Evolutionary conservation across 2,888 invertebrate species (phyloP).

Genomic region (Steinernema hermaphroditum): DNA sequence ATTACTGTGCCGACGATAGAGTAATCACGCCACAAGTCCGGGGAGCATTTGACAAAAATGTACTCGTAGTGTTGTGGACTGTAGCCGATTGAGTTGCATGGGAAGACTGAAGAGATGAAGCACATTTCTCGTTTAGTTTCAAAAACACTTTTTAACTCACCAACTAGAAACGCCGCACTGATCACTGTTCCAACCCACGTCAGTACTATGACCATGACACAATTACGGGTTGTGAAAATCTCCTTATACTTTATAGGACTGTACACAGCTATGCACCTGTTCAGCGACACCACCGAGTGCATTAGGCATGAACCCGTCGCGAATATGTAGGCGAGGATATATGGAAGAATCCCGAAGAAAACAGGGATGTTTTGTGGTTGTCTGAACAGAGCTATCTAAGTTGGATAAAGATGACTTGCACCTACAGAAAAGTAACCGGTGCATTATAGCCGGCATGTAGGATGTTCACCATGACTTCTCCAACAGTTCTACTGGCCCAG

Average conservation of each 20-base stretch:
- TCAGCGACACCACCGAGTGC: conserved; percentile 21
- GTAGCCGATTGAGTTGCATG: conserved; percentile 16
- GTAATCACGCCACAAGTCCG: conserved; percentile 2
- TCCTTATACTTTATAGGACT: not conserved
- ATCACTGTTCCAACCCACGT: not conserved
- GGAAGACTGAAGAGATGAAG: not conserved
- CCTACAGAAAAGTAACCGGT: not conserved
- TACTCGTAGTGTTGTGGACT: conserved; percentile 19
- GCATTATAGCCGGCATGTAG: conserved; percentile 20
- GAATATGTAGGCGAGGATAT: conserved; percentile 9
- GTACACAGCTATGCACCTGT: conserved; percentile 15
- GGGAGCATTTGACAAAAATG: conserved; percentile 7
- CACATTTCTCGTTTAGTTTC: no score
- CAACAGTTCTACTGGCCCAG: conserved; percentile 9
- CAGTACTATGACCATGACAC: not conserved
- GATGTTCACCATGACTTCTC: not conserved
- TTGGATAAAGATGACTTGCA: not conserved
- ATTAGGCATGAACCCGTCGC: conserved; percentile 6
- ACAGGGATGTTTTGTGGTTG: not conserved
- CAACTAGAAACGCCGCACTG: not conserved
- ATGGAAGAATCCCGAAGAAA: not conserved
- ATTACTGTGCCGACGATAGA: conserved; percentile 3
- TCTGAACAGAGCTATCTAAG: not conserved
- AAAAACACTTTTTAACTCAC: not conserved
- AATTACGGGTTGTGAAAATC: not conserved